Conservation (phyloP, 2,113 vertebrate species). For the Microtus pennsylvanicus region DNA sequence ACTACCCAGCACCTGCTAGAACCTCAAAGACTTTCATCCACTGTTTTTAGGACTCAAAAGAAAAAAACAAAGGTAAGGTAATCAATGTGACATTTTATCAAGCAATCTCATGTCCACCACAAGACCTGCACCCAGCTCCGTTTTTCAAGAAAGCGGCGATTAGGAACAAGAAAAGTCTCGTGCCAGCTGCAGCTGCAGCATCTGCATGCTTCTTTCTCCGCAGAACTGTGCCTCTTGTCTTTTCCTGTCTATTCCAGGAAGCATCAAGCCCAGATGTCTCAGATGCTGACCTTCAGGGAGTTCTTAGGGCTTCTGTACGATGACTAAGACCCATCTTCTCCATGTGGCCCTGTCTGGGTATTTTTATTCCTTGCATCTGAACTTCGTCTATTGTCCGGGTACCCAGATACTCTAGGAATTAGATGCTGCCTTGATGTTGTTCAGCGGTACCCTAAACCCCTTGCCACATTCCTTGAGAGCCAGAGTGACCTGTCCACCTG, state of each 20-base stretch:
- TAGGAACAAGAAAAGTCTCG: conserved; percentile 17
- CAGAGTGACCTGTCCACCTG: neutral
- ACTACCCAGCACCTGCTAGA: neutral
- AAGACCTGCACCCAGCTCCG: neutral
- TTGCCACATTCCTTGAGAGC: neutral
- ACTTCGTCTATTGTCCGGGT: neutral
- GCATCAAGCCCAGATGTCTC: neutral
- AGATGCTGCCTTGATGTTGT: neutral
- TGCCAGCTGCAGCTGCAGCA: neutral
- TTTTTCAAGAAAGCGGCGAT: neutral
- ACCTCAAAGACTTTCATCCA: neutral
- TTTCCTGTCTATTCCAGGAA: neutral
- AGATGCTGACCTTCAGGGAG: neutral
- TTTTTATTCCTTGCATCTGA: neutral
- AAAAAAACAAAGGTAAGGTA: neutral
- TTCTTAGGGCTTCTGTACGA: neutral
- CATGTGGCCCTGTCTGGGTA: neutral
- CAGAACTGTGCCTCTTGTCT: neutral
- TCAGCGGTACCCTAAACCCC: neutral
- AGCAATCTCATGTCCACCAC: neutral
- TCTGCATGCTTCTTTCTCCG: neutral
- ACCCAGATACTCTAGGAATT: neutral
- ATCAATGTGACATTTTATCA: neutral
- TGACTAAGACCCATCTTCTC: neutral
- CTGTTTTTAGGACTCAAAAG: neutral